Percentiles rank a stretch among this genome's conserved stretches.
Conservation (phyloP, 2,113 vertebrate genomes). For the Stegastes partitus region DNA sequence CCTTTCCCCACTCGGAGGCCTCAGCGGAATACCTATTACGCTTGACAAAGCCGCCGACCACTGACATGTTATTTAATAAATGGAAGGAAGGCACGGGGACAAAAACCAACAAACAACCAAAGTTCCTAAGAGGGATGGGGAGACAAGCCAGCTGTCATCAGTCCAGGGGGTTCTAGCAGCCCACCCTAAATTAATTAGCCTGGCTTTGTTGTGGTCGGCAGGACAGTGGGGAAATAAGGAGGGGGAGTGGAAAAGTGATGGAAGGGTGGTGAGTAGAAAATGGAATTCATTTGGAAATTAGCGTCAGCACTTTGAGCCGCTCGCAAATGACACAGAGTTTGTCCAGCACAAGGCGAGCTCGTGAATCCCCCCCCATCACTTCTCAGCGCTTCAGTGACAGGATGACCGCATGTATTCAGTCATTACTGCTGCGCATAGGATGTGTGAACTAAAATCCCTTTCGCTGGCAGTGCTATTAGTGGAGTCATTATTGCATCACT, state of each 20-base stretch:
- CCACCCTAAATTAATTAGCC: slow-evolving; percentile 87
- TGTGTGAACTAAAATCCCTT: slow-evolving; percentile 31
- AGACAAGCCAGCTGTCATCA: slow-evolving; percentile 86
- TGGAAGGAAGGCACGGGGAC: slow-evolving; percentile 74
- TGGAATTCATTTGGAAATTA: slow-evolving; percentile 92
- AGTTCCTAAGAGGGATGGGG: slow-evolving; percentile 78
- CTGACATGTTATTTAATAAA: slow-evolving; percentile 90
- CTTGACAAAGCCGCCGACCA: slow-evolving; percentile 83
- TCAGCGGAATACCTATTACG: slow-evolving; percentile 85
- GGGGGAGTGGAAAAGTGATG: slow-evolving; percentile 66
- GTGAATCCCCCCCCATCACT: slow-evolving; percentile 52
- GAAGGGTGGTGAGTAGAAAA: slow-evolving; percentile 83
- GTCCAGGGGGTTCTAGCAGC: slow-evolving; percentile 81
- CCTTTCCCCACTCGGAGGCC: slow-evolving; percentile 73
- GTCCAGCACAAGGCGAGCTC: slow-evolving; percentile 70
- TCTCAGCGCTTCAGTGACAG: slow-evolving; percentile 39
- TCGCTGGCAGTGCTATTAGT: slow-evolving; percentile 36
- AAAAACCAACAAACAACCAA: slow-evolving; percentile 81
- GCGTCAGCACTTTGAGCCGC: slow-evolving; percentile 87
- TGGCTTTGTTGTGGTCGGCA: slow-evolving; percentile 84
- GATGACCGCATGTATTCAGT: slow-evolving; percentile 21
- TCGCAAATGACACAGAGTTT: slow-evolving; percentile 83
- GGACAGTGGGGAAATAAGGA: slow-evolving; percentile 69
- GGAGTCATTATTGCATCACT: not conserved
- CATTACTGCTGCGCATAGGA: slow-evolving; percentile 10